A percentile compares a stretch with the other conserved stretches of the same genome.
phyloP scores from a whole-genome alignment of 2,888 invertebrate species.

The Drosophila affinis region DNA sequence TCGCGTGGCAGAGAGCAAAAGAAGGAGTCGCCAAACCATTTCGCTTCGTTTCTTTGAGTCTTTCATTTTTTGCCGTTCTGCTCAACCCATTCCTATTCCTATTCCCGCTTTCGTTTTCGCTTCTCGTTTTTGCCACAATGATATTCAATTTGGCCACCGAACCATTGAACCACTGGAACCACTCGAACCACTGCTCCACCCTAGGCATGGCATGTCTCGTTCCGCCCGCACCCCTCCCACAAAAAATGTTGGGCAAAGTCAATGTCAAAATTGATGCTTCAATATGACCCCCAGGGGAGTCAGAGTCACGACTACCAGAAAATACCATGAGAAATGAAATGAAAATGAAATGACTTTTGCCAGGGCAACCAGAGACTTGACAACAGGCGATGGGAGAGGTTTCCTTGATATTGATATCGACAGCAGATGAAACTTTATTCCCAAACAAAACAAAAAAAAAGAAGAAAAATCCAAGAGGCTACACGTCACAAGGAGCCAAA shows the following conservation, averaged over 20 bases:
- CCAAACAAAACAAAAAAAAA: not conserved
- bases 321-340: slow-evolving; percentile 40
- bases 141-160: slow-evolving; percentile 37
- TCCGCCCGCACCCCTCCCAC: not conserved
- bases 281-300: slow-evolving; percentile 39
- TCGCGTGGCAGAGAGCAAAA: slow-evolving; percentile 22
- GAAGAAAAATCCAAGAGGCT: not conserved
- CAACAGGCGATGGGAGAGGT: slow-evolving; percentile 19
- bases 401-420: slow-evolving; percentile 26
- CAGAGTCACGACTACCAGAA: slow-evolving; percentile 21
- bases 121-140: slow-evolving; percentile 2
- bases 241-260: slow-evolving; percentile 17
- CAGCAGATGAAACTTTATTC: slow-evolving; percentile 19
- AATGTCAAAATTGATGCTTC: slow-evolving; percentile 30
- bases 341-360: slow-evolving; percentile 42
- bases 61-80: not conserved
- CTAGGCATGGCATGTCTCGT: not conserved
- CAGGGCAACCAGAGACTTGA: slow-evolving; percentile 38
- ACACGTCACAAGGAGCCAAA: not conserved
- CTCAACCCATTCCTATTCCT: not conserved
- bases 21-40: slow-evolving; percentile 1
- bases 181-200: not conserved
- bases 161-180: not conserved
- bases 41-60: not conserved
- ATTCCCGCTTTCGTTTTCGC: not conserved